Conservation (phyloP, 2,113 vertebrate genomes). For the Hipposideros armiger region DNA sequence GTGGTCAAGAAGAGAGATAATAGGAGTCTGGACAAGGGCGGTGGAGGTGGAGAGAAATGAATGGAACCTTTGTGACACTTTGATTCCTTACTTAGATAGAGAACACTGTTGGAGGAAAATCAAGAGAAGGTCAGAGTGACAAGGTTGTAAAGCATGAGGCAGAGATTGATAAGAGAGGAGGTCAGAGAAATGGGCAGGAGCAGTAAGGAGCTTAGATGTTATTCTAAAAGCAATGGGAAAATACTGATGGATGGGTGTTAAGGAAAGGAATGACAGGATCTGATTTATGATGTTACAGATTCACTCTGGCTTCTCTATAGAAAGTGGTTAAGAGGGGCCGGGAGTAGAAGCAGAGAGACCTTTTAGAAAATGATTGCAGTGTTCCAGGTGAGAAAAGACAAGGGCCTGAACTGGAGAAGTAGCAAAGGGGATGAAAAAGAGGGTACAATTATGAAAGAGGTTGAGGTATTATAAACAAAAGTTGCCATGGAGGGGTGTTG, state of each 20-base stretch:
- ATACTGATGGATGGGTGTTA: background rate
- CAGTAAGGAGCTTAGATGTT: background rate
- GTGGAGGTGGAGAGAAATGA: background rate
- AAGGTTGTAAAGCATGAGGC: background rate
- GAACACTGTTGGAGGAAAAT: background rate
- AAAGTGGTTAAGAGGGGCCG: background rate
- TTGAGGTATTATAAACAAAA: constrained; percentile 1
- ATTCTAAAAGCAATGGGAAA: background rate
- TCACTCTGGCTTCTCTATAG: background rate
- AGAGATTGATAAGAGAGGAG: background rate
- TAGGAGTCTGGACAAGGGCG: background rate
- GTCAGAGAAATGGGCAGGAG: background rate
- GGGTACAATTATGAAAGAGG: background rate
- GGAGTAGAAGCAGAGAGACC: background rate
- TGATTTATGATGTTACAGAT: background rate
- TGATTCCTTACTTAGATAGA: background rate
- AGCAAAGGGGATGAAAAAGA: background rate
- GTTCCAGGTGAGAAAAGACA: background rate
- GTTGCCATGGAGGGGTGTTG: background rate
- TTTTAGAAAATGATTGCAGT: background rate
- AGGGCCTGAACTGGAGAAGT: background rate
- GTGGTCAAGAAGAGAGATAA: background rate
- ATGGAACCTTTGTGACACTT: background rate
- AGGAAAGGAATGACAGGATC: background rate
- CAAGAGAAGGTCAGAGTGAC: background rate